Evolutionary conservation across 2,113 vertebrate genomes (phyloP).

Genomic region (Fregata magnificens): DNA sequence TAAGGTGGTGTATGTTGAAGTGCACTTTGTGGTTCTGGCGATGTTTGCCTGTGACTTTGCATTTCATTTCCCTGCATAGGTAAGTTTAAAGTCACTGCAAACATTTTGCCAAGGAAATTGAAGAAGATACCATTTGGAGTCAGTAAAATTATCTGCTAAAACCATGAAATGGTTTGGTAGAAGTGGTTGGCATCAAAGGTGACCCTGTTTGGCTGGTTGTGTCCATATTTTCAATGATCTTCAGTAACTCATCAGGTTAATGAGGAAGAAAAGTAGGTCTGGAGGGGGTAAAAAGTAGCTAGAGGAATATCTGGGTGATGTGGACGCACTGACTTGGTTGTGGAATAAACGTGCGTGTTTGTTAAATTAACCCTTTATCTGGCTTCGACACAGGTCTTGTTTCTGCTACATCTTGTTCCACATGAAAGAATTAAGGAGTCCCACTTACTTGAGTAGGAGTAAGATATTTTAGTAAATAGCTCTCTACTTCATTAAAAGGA

Average conservation of each 20-base stretch:
- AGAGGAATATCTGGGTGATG: neutral
- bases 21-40: neutral
- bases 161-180: neutral
- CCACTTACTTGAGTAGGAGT: neutral
- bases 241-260: neutral
- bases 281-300: neutral
- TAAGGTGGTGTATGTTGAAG: neutral
- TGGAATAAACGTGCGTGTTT: neutral
- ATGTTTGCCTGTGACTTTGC: neutral
- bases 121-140: neutral
- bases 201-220: neutral
- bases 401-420: neutral
- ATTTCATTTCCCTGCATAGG: neutral
- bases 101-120: neutral
- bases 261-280: neutral
- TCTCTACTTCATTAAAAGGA: neutral
- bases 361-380: neutral
- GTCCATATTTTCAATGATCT: neutral
- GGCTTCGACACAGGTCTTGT: neutral
- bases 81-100: neutral
- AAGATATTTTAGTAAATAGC: neutral
- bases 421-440: neutral
- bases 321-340: neutral
- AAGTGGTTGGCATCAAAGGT: neutral
- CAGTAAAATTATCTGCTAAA: neutral